Evolutionary conservation across 2,113 vertebrate species (phyloP).

Genomic region (Malurus cyaneus): DNA sequence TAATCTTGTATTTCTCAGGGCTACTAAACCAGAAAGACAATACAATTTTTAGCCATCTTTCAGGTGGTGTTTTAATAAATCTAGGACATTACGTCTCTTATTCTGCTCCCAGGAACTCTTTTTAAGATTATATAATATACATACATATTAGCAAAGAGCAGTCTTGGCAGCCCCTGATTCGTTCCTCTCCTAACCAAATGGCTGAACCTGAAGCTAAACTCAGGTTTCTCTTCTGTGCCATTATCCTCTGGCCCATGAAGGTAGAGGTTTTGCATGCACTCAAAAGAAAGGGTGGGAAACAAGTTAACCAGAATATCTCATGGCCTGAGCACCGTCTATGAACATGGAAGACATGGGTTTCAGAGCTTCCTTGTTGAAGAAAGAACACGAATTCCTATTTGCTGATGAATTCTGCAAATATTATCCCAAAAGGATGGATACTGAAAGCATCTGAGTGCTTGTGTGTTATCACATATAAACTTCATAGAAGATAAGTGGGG

Average conservation of each 20-base stretch:
- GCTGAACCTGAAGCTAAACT: neutral
- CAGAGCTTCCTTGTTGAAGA: neutral
- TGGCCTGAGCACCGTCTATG: neutral
- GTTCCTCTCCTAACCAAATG: neutral
- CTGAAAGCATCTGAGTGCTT: neutral
- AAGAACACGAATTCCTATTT: neutral
- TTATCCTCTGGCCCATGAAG: neutral
- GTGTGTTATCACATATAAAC: neutral
- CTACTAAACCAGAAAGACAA: neutral
- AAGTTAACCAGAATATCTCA: neutral
- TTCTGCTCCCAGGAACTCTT: neutral
- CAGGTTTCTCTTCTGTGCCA: constrained; percentile 18
- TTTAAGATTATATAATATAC: neutral
- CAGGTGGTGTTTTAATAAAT: neutral
- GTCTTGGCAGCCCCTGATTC: neutral
- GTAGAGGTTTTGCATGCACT: neutral
- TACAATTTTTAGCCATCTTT: neutral
- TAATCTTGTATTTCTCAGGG: neutral
- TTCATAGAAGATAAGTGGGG: neutral
- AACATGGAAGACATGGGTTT: neutral
- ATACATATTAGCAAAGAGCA: neutral
- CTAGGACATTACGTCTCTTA: neutral
- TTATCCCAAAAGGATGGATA: neutral
- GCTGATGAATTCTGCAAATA: neutral
- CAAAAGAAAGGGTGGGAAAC: constrained; percentile 1